Percentiles rank a stretch among this genome's conserved stretches.
phyloP scores from a whole-genome alignment of 2,888 invertebrate genomes.

The Rapana venosa region DNA sequence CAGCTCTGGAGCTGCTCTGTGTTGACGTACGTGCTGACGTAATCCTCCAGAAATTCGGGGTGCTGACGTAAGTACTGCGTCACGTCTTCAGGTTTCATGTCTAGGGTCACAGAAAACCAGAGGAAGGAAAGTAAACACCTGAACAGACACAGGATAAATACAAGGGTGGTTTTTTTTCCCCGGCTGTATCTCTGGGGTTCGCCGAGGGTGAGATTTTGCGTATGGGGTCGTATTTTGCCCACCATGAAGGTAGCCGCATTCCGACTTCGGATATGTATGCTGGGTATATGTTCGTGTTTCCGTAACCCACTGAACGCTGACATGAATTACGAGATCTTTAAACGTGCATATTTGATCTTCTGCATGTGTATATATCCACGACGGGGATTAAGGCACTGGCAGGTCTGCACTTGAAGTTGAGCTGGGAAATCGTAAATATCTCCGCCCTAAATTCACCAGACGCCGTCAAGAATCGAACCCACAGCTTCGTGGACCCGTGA shows the following conservation, averaged over 20 bases:
- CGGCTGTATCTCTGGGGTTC: background rate
- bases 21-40: constrained; percentile 83
- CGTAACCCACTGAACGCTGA: too few relatives aligned
- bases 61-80: constrained; percentile 81
- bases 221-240: background rate
- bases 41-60: constrained; percentile 84
- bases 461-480: too few relatives aligned
- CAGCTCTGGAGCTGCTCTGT: constrained; percentile 84
- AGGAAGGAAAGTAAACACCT: background rate
- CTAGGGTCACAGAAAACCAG: constrained; percentile 52
- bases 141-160: background rate
- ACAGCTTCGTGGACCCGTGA: too few relatives aligned
- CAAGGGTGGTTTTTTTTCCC: background rate
- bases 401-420: too few relatives aligned
- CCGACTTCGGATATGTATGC: background rate
- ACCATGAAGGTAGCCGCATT: background rate
- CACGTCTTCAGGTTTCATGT: constrained; percentile 71
- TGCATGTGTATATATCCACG: too few relatives aligned
- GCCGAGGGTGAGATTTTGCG: background rate
- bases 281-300: too few relatives aligned
- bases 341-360: too few relatives aligned
- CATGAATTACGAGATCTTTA: too few relatives aligned
- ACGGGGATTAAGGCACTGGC: too few relatives aligned
- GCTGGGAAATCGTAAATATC: too few relatives aligned
- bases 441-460: too few relatives aligned